Evolutionary conservation across 2,113 vertebrate species (phyloP), one percentile per base, ranked within the genome.

Genomic region (Pterocles orientalis): DNA sequence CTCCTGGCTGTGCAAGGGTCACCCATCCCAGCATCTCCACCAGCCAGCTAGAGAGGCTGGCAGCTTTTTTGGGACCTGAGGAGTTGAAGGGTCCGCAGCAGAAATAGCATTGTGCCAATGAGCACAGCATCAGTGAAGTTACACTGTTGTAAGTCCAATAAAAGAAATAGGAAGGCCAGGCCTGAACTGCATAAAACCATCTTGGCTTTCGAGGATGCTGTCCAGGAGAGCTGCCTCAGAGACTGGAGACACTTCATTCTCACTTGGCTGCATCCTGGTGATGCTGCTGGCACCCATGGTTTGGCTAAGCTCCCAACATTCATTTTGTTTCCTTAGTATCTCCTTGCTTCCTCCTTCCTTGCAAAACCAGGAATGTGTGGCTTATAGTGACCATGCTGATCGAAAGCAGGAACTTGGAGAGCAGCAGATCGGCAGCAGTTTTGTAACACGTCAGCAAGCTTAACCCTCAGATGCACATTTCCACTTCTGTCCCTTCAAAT

Each of bases 301-400:
- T 90, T 94, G 73, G 29, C 73, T 64, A 61, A 41, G 29, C 39
- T 78, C 80, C 70, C 60, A 85, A 12, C 18, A 36, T 19, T 39
- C 7, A 1, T 78, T 65, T 58, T 70, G 64, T 71, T 39, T 11
- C 48, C 64, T 82, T 0, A 0, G 24, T 66, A 19, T 57, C 71
- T 79, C 61, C 66, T 84, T 73, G 36, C 18, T 88, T 90, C 31
- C 36, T 68, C 29, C 41, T 61, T 79, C 45, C 65, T 82, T 48
- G 16, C 43, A 58, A 90, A 94, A 50, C 31, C 31, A 31, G 0
- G 7, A 79, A 18, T 0, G 0, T 33, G n/a, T 2, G 0, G 16
- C 47, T 92, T 57, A 34, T 5, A 73, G 47, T 39, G 56, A 26
- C 26, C 3, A 1, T 0, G 0, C 56, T 53, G 65, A 78, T 62